phyloP scores from a whole-genome alignment of 2,888 invertebrate species.

The Amorpha juglandis region DNA sequence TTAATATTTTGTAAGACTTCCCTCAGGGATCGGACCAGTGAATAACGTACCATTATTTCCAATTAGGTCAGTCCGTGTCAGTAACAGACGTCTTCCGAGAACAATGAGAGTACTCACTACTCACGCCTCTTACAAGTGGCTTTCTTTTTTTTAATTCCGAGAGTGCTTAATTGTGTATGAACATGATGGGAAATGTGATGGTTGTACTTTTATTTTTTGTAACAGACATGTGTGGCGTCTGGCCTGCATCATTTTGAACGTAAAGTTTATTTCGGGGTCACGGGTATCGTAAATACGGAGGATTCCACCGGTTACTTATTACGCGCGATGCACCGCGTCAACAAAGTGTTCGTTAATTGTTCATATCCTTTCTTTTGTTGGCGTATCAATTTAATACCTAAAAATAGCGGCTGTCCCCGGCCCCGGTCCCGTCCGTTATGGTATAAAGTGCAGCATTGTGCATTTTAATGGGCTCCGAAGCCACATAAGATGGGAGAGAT shows the following conservation, averaged over 20 bases:
- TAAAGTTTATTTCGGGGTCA: slow-evolving; percentile 51
- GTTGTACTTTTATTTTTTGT: slow-evolving; percentile 61
- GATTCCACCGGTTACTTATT: slow-evolving; percentile 45
- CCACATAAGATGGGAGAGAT: slow-evolving; percentile 82
- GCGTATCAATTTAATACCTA: slow-evolving; percentile 78
- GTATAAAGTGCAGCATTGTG: slow-evolving; percentile 83
- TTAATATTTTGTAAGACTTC: slow-evolving; percentile 68
- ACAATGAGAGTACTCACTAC: slow-evolving; percentile 79
- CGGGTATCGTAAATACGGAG: slow-evolving; percentile 49
- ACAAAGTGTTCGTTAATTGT: slow-evolving; percentile 79
- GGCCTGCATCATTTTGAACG: slow-evolving; percentile 55
- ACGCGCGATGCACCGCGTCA: slow-evolving; percentile 52
- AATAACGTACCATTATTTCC: slow-evolving; percentile 81
- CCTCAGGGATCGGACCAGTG: slow-evolving; percentile 64
- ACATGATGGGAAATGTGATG: slow-evolving; percentile 70
- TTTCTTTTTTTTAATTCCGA: slow-evolving; percentile 74
- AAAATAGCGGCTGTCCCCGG: slow-evolving; percentile 76
- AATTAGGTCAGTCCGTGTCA: slow-evolving; percentile 81
- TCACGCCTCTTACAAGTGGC: slow-evolving; percentile 74
- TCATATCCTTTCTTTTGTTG: slow-evolving; percentile 81
- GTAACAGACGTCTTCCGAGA: slow-evolving; percentile 74
- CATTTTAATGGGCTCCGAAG: slow-evolving; percentile 79
- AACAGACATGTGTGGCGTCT: slow-evolving; percentile 52
- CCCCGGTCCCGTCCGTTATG: slow-evolving; percentile 59
- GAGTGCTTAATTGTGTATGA: slow-evolving; percentile 74